These are phyloP conservation scores for Alloscopus bannaensis DNA, from an alignment of 2,888 invertebrate genomes.

Conservation along the genomic window DNA sequence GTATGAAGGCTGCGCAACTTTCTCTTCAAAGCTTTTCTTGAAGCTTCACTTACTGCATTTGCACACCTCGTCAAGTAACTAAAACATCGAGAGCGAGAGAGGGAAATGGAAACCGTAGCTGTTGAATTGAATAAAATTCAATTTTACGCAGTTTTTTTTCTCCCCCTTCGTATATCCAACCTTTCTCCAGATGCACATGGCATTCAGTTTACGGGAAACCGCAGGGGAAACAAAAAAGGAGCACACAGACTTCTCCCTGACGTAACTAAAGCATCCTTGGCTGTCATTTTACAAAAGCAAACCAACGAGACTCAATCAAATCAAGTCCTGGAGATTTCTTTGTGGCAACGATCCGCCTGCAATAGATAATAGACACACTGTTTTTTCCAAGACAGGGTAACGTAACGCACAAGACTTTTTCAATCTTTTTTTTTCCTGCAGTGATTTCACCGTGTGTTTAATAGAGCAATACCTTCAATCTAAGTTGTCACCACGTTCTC, in stretches of 20 bases:
- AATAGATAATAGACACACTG: constrained; percentile 5
- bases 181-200: constrained; percentile 10
- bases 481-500: too few relatives aligned
- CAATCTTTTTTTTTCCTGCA: too few relatives aligned
- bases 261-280: too few relatives aligned
- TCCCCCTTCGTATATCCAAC: too few relatives aligned
- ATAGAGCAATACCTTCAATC: too few relatives aligned
- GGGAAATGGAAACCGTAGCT: constrained; percentile 15
- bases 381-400: too few relatives aligned
- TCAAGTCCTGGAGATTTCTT: constrained; percentile 18
- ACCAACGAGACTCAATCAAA: constrained; percentile 20
- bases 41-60: constrained; percentile 5
- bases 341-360: constrained; percentile 1
- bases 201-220: constrained; percentile 4
- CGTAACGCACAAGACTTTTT: too few relatives aligned
- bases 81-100: constrained; percentile 24
- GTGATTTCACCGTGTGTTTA: too few relatives aligned
- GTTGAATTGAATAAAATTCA: constrained; percentile 49
- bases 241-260: constrained; percentile 3
- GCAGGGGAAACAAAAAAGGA: constrained; percentile 7
- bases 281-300: constrained; percentile 16
- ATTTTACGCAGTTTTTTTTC: constrained; percentile 44
- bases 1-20: too few relatives aligned
- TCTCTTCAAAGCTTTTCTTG: constrained; percentile 6
- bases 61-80: constrained; percentile 24